Evolutionary conservation across 2,888 invertebrate genomes (phyloP), one percentile per base, ranked within the genome.

Genomic region (Nudaria mundana): DNA sequence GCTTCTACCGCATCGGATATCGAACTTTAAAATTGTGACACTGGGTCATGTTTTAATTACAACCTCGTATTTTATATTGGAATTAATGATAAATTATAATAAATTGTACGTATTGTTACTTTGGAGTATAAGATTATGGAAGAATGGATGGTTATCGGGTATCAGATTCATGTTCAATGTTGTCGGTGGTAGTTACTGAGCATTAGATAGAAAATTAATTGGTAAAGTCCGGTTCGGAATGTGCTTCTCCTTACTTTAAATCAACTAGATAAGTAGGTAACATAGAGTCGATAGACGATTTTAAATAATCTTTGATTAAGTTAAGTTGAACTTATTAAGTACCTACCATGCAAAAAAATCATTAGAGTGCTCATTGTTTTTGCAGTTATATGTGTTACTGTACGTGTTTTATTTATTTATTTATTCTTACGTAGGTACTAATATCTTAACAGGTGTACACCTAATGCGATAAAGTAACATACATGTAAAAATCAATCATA

Each of bases 31-130:
- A 63, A 66, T 63, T 64, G 73, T 70, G 71, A 74, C 72, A 76
- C 57, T 76, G 70, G 81, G 73, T 76, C 72, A 76, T 72, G 63
- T 69, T 71, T 78, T 77, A 77, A 79, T 78, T 71, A 70, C 52
- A 61, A 63, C 56, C 56, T 59, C 38, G 45, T 46, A 46, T 58
- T 58, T 63, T 56, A 58, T 52, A 52, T 48, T 36, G 29, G 42
- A 24, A 43, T 47, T 34, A 65, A 70, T 76, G 76, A 76, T 80
- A 68, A 73, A 77, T 76, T 69, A 67, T 64, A 63, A 48, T 60
- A 71, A 76, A 81, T 80, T 69, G 57, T 59, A 67, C 67, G 66
- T 56, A 70, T 32, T 41, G 54, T 52, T 58, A 45, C 42, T 44
- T 48, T 49, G 44, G 50, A 52, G 49, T 54, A 37, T 38, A 40